These are phyloP conservation scores for Drosophila multiciliata DNA, from an alignment of 2,888 invertebrate genomes.

Conservation along the genomic window DNA sequence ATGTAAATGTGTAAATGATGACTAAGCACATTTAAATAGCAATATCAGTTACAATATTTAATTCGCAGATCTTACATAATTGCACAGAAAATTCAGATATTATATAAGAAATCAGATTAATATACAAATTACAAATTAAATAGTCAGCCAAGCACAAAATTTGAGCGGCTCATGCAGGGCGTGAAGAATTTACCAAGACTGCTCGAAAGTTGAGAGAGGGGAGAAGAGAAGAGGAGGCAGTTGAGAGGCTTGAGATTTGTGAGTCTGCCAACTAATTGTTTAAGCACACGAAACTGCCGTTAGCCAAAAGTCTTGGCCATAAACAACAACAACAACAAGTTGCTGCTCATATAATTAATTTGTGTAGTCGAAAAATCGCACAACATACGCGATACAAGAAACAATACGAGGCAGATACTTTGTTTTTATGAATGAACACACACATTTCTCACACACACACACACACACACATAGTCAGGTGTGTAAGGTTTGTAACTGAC, in stretches of 20 bases:
- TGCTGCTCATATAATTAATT: constrained; percentile 55
- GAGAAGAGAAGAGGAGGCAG: neutral
- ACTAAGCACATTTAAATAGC: neutral
- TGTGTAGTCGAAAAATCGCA: constrained; percentile 58
- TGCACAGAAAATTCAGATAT: constrained; percentile 27
- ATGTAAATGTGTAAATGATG: constrained; percentile 4
- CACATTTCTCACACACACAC: constrained; percentile 13
- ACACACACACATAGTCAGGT: neutral
- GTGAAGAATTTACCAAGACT: constrained; percentile 33
- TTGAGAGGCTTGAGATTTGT: neutral
- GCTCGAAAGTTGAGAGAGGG: neutral
- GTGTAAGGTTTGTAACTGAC: constrained; percentile 57
- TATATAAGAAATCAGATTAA: constrained; percentile 56
- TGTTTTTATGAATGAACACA: constrained; percentile 69
- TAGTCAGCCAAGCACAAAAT: constrained; percentile 53
- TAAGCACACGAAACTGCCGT: constrained; percentile 59
- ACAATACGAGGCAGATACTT: constrained; percentile 24
- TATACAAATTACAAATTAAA: constrained; percentile 48
- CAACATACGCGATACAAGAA: constrained; percentile 34
- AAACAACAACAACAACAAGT: constrained; percentile 39
- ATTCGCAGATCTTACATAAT: constrained; percentile 28
- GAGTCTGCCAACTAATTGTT: constrained; percentile 47
- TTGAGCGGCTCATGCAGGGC: constrained; percentile 51
- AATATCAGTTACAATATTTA: neutral
- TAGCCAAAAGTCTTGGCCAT: constrained; percentile 59